Base-by-base conservation (phyloP, 2,888 invertebrate species). In the Glyphotaelius pellucidus region DNA sequence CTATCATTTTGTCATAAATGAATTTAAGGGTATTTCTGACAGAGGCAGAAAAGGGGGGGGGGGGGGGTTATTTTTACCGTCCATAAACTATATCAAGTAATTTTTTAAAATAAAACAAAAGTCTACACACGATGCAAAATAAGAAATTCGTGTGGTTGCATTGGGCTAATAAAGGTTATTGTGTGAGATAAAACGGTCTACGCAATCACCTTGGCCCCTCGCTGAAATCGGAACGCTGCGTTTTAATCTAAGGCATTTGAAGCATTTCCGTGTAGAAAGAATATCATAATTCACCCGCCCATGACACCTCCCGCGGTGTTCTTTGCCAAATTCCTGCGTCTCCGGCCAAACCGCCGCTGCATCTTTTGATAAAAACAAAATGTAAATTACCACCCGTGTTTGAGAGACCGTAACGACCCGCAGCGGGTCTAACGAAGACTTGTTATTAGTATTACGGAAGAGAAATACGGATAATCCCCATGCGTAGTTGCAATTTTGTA, bases 321-420 rank as follows among this genome's bases (percentile, higher is more conserved):
- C 42, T 42, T 86, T 86, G 86, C 86, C 86, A 86, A 86, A 86
- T 42, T 15, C 42, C 35, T 12, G 83, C 35, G 19, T 83, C 83
- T 83, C 35, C 42, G 38, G 42, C 86, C 86, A 86, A 42, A 35
- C 30, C 42, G n/a, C 14, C 14, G n/a, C 86, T n/a, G 35, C 38
- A n/a, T 86, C 42, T 42, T 19, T 35, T 14, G n/a, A 14, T 42
- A 42, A 86, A 86, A 38, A 86, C 86, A 86, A 86, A 86, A 47
- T 86, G 35, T 30, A 47, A 86, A 86, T 86, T 30, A 86, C 15
- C 42, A 38, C 30, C 38, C 85, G 25, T 47, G 86, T 86, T 86
- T 30, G 42, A n/a, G 86, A 83, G 86, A 30, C 86, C 47, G 42
- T 86, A 86, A 86, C 86, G 86, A 42, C n/a, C 67, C 67, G n/a